Evolutionary conservation across 2,888 invertebrate genomes (phyloP), one percentile per base, ranked within the genome.

Genomic region (Gisinianus flammeolus): DNA sequence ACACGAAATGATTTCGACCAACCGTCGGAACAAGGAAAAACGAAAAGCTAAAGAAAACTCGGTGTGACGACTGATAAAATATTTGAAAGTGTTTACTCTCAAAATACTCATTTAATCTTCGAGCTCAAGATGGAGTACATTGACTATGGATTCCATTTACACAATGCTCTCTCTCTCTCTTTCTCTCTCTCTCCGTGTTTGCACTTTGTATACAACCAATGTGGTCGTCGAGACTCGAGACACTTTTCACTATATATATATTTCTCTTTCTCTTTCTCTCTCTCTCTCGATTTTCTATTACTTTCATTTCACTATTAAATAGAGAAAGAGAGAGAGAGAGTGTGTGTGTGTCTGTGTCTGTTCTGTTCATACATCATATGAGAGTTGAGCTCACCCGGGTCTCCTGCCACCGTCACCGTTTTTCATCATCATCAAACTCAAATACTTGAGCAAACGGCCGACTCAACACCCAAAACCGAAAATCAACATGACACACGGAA

Each of bases 51-150:
- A 62, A 62, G 62, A 62, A 62, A 62, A 62, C 62, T 71, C 30
- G 74, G 74, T 74, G 66, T 35, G 80, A 73, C 56, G 71, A 71
- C 80, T 80, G 80, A 80, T 80, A 80, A 80, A 80, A 80, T 80
- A 80, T 79, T 80, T 80, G 80, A 80, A 80, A 80, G 79, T 80
- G 80, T 80, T 80, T 80, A 77, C 80, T 80, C 79, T 80, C 70
- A 80, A 80, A 80, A 80, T 80, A 80, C 80, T 80, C 80, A 80
- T 80, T 80, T 80, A 79, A 79, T 80, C 80, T 80, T 77, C 62
- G 74, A 79, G 58, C 80, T 81, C 83, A 81, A 81, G 80, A 79
- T 78, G 78, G 80, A 77, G 81, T 78, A 64, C 44, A 68, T 67
- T 68, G 67, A 54, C 76, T 74, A 69, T 58, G 76, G 68, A 68